phyloP scores from a whole-genome alignment of 2,113 vertebrate genomes.

The Mionectes macconnelli region DNA sequence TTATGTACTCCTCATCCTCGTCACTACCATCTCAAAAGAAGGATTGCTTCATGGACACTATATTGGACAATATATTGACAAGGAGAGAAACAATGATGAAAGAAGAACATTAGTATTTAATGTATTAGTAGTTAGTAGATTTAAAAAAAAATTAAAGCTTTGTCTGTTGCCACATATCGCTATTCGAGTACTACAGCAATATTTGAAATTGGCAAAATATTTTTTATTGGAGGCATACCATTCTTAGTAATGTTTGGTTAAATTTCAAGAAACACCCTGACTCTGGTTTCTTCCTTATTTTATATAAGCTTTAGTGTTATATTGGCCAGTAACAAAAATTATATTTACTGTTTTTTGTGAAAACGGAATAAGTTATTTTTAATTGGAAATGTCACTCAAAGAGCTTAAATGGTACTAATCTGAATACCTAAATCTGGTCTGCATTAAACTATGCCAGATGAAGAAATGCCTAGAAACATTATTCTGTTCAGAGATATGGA shows the following conservation, averaged over 20 bases:
- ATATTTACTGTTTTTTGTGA: background rate
- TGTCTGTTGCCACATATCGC: background rate
- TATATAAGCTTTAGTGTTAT: background rate
- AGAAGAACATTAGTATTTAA: too few species aligned
- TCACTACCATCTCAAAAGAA: background rate
- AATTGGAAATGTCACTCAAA: background rate
- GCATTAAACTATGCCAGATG: background rate
- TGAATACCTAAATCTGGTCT: background rate
- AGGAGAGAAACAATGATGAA: background rate
- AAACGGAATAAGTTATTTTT: background rate
- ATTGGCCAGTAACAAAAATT: background rate
- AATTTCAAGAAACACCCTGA: background rate
- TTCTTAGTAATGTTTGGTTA: background rate
- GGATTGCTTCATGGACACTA: background rate
- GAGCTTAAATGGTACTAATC: background rate
- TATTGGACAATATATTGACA: background rate
- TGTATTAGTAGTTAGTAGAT: background rate
- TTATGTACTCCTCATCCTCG: background rate
- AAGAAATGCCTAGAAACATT: background rate
- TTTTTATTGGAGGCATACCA: background rate
- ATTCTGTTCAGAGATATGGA: background rate
- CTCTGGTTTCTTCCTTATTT: background rate
- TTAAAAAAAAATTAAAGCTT: background rate
- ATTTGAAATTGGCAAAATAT: background rate
- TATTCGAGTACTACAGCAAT: background rate